A percentile compares a stretch with the other conserved stretches of the same genome.
These are phyloP conservation scores for Apodemia arnacis DNA, from an alignment of 2,888 invertebrate species.

Conservation along the genomic window DNA sequence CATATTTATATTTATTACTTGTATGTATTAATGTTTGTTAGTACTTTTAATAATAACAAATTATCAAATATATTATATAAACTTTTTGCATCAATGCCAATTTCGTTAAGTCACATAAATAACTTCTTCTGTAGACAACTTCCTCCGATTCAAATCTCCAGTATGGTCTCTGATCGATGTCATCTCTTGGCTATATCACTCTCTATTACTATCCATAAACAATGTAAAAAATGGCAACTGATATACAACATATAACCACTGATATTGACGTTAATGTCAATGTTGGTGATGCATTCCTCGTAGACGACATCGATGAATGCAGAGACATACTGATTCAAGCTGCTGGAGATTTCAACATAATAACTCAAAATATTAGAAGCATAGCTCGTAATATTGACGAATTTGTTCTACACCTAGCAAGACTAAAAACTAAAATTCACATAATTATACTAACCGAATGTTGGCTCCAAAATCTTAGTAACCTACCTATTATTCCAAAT, in stretches of 20 bases:
- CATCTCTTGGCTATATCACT: neutral
- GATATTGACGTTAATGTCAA: neutral
- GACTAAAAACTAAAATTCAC: neutral
- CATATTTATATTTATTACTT: neutral
- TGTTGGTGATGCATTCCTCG: neutral
- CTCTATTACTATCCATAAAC: neutral
- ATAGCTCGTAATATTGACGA: slow-evolving; percentile 29
- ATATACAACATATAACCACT: neutral
- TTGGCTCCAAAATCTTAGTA: neutral
- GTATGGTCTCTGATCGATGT: neutral
- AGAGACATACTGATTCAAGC: neutral
- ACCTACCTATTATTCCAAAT: neutral
- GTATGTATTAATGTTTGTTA: neutral
- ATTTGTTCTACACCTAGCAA: neutral
- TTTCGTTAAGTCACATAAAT: neutral
- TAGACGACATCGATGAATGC: neutral
- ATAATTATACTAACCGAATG: neutral
- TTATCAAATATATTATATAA: neutral
- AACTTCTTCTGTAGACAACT: neutral
- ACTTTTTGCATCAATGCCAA: neutral
- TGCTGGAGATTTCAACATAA: neutral
- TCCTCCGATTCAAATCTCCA: neutral
- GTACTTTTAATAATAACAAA: neutral
- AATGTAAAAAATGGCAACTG: neutral
- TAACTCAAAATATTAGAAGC: slow-evolving; percentile 29